Evolutionary conservation across 2,888 invertebrate genomes (phyloP), one percentile per base, ranked within the genome.

Genomic region (Temnothorax rugatulus): DNA sequence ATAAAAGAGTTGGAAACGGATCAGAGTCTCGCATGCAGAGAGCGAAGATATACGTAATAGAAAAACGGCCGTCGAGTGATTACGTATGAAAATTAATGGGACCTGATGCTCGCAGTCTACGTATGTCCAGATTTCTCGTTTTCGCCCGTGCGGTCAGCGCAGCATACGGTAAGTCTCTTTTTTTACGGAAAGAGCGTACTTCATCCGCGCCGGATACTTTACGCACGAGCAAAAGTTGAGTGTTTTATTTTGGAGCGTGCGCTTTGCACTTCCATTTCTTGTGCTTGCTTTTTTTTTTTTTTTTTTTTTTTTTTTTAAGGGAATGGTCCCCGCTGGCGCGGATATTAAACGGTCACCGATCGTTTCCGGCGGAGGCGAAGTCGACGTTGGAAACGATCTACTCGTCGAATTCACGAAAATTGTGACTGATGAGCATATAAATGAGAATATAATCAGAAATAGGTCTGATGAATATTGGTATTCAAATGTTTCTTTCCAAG

Each of bases 401-500:
- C 13, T 61, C 50, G 64, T 64, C 84, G 71, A 64, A 64, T 86
- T 50, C 82, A 77, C 82, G 84, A 71, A 82, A 66, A 83, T 76
- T 73, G 83, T 79, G 71, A 75, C 79, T 71, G 34, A 81, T 83
- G 75, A 68, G 18, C 57, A 57, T 57, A 79, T 44, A 77, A 64
- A 69, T 68, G 29, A 77, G 84, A 84, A 83, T 84, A 68, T 73
- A 83, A 84, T 61, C 76, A 66, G 71, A 88, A 84, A 79, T 82
- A 82, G 81, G 77, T 84, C 83, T 82, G 77, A 87, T 88, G 77
- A 87, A 90, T 94, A 94, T 94, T 94, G 94, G 94, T 94, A 94
- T 94, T 94, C 94, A 94, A 94, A 94, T 94, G 94, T 94, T 91
- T 91, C 74, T 94, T 91, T 91, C 71, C 41, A 90, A 82, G 83